phyloP scores from a whole-genome alignment of 2,797 vertebrate species.

The Sciurus carolinensis region DNA sequence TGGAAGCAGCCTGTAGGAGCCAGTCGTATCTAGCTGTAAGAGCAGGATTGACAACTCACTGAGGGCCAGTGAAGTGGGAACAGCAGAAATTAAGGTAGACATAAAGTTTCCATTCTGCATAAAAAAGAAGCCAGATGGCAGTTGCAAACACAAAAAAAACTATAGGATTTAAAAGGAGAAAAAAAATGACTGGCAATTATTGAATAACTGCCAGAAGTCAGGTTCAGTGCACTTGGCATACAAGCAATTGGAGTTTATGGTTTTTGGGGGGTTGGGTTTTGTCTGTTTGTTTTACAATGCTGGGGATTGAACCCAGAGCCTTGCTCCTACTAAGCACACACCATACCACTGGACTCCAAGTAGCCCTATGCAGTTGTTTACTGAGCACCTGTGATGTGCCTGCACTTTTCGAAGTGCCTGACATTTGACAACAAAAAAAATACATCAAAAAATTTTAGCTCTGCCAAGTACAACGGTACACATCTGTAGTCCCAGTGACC shows the following conservation, averaged over 20 bases:
- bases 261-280: no score
- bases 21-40: not conserved
- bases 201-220: not conserved
- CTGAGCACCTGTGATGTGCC: not conserved
- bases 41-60: rapidly evolving
- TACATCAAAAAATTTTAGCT: not conserved
- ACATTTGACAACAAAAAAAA: not conserved
- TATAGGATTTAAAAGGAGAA: not conserved
- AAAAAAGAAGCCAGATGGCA: not conserved
- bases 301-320: no score
- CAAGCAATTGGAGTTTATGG: no score
- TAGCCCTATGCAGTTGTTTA: not conserved
- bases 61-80: not conserved
- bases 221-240: not conserved
- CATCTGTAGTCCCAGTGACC: no score
- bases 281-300: no score
- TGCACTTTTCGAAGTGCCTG: not conserved
- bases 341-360: no score
- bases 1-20: not conserved
- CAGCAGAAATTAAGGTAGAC: not conserved
- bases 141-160: not conserved
- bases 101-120: not conserved
- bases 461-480: no score
- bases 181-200: not conserved
- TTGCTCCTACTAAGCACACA: no score